Percentiles rank a stretch among this genome's conserved stretches.
Conservation (phyloP, 2,113 vertebrate species). For the Ctenomys sociabilis region DNA sequence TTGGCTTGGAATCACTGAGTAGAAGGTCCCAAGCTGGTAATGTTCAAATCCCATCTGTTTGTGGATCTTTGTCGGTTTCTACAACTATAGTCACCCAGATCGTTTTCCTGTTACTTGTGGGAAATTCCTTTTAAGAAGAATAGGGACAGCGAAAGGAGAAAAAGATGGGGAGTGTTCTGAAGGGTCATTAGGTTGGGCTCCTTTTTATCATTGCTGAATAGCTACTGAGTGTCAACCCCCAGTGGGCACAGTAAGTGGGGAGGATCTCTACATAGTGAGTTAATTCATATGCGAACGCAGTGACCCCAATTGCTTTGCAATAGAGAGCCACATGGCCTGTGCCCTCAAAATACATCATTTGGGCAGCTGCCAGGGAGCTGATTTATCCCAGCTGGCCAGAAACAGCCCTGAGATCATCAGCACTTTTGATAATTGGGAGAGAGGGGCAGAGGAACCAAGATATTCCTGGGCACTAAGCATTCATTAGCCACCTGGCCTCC, state of each 20-base stretch:
- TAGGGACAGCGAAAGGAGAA: not conserved
- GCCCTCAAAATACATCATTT: constrained; percentile 83
- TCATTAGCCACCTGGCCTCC: constrained; percentile 83
- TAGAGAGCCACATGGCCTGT: constrained; percentile 78
- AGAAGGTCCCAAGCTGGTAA: not conserved
- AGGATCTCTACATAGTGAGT: constrained; percentile 64
- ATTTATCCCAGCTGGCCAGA: constrained; percentile 84
- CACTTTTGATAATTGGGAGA: constrained; percentile 82
- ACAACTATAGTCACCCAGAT: not conserved
- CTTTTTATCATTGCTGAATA: constrained; percentile 74
- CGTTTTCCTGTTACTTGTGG: not conserved
- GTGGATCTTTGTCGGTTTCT: not conserved
- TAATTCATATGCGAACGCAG: constrained; percentile 80
- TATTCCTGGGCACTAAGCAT: constrained; percentile 80
- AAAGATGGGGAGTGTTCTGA: constrained; percentile 38
- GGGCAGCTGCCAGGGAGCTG: constrained; percentile 80
- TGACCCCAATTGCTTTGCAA: constrained; percentile 82
- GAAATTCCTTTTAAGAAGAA: constrained; percentile 49
- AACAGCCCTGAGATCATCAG: constrained; percentile 81
- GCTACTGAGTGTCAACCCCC: constrained; percentile 32
- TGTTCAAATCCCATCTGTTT: constrained; percentile 10
- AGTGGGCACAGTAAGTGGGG: constrained; percentile 19
- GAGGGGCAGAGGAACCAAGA: constrained; percentile 78
- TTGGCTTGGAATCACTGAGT: constrained; percentile 55
- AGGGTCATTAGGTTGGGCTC: constrained; percentile 50